phyloP scores from a whole-genome alignment of 2,113 vertebrate genomes.

The Platysteira castanea region DNA sequence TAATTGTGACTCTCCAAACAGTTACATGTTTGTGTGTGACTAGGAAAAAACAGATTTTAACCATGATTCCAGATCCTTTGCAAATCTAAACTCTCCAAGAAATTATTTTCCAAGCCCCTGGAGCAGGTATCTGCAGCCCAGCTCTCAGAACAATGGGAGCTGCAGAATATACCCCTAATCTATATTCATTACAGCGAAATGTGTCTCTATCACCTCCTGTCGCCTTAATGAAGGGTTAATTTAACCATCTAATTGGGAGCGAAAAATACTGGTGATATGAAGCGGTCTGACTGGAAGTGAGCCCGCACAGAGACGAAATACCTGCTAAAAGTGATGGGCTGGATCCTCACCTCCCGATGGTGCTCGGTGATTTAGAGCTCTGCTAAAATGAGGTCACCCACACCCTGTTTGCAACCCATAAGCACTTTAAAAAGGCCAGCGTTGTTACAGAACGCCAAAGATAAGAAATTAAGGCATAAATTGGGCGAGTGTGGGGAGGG shows the following conservation, averaged over 20 bases:
- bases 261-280: not conserved
- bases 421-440: not conserved
- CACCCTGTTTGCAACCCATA: not conserved
- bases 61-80: not conserved
- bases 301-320: not conserved
- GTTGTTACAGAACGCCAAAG: not conserved
- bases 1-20: not conserved
- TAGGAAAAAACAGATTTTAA: not conserved
- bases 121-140: not conserved
- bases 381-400: not conserved
- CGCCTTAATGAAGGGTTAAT: slow-evolving; percentile 16
- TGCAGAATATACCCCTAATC: not conserved
- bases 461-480: not conserved
- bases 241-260: slow-evolving; percentile 1
- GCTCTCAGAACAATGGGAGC: not conserved
- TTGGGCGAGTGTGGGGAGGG: fast-evolving
- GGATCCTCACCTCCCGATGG: not conserved
- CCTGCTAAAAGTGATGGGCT: not conserved
- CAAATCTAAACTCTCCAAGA: not conserved
- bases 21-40: not conserved
- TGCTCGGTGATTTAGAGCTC: not conserved
- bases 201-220: not conserved
- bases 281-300: not conserved
- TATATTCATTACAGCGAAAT: not conserved
- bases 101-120: not conserved